A percentile compares a stretch with the other conserved stretches of the same genome.
These are phyloP conservation scores for Cetonia aurata DNA, from an alignment of 2,888 invertebrate genomes.

Conservation along the genomic window DNA sequence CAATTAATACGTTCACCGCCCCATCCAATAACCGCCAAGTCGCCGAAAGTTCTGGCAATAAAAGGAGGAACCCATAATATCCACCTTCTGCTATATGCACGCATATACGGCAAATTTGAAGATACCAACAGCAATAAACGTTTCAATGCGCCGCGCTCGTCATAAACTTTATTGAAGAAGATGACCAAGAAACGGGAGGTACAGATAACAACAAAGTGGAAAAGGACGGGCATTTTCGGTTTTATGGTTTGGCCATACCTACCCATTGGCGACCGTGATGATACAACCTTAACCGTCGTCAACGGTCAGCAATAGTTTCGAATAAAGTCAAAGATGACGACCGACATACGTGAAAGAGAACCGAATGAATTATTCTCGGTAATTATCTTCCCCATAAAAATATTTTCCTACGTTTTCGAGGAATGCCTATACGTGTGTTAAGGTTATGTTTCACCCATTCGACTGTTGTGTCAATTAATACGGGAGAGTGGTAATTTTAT, in stretches of 20 bases:
- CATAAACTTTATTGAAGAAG: conserved; percentile 56
- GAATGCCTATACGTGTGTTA: conserved; percentile 8
- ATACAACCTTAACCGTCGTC: conserved; percentile 1
- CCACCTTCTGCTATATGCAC: conserved; percentile 16
- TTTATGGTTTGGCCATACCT: conserved; percentile 24
- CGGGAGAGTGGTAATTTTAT: conserved; percentile 19
- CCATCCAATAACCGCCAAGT: conserved; percentile 18
- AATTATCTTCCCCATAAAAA: conserved; percentile 29
- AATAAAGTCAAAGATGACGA: neutral
- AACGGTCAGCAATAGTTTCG: neutral
- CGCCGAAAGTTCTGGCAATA: conserved; percentile 24
- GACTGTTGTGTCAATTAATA: conserved; percentile 18
- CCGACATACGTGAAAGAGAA: neutral
- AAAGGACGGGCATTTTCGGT: conserved; percentile 42
- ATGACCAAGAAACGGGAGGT: conserved; percentile 4
- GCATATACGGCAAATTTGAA: conserved; percentile 33
- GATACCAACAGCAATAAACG: conserved; percentile 50
- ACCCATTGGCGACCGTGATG: neutral
- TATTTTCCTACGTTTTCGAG: conserved; percentile 20
- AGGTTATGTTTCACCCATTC: conserved; percentile 15
- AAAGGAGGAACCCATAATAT: conserved; percentile 7
- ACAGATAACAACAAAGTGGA: conserved; percentile 51
- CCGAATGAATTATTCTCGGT: conserved; percentile 29
- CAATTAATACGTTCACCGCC: conserved; percentile 38
- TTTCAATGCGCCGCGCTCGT: conserved; percentile 54